Conservation (phyloP, 2,888 invertebrate genomes). For the Carterocephalus palaemon region DNA sequence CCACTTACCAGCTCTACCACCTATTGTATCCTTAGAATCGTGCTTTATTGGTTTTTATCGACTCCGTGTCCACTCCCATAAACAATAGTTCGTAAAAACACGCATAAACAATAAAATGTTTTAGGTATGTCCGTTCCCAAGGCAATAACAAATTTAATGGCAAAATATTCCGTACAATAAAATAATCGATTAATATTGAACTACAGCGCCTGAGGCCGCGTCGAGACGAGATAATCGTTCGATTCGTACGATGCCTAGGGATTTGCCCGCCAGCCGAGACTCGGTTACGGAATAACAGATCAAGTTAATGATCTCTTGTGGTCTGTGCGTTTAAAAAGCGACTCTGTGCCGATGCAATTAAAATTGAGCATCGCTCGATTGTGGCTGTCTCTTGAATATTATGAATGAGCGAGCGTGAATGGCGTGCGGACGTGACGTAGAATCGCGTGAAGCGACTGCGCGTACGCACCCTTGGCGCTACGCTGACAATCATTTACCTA, state of each 20-base stretch:
- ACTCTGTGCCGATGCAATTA: conserved; percentile 9
- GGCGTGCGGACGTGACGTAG: conserved; percentile 62
- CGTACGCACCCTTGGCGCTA: conserved; percentile 48
- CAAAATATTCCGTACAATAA: conserved; percentile 18
- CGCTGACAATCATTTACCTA: conserved; percentile 40
- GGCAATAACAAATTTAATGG: conserved; percentile 17
- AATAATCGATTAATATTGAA: conserved; percentile 13
- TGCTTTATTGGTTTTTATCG: conserved; percentile 16
- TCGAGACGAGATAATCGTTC: background rate
- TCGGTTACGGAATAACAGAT: conserved; percentile 21
- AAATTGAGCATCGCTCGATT: conserved; percentile 20
- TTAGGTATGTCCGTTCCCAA: background rate
- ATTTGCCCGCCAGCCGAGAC: background rate
- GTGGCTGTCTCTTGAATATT: conserved; percentile 34
- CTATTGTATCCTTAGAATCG: conserved; percentile 11
- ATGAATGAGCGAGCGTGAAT: conserved; percentile 67
- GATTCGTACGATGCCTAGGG: background rate
- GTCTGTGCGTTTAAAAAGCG: background rate
- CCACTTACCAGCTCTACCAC: too few species aligned
- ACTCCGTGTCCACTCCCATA: conserved; percentile 8
- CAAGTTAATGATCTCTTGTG: background rate
- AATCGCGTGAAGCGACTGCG: conserved; percentile 38
- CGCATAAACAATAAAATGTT: conserved; percentile 9
- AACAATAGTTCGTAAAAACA: conserved; percentile 16
- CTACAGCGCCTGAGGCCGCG: background rate